Conservation (phyloP, 2,113 vertebrate species). For the Anhinga rufa region DNA sequence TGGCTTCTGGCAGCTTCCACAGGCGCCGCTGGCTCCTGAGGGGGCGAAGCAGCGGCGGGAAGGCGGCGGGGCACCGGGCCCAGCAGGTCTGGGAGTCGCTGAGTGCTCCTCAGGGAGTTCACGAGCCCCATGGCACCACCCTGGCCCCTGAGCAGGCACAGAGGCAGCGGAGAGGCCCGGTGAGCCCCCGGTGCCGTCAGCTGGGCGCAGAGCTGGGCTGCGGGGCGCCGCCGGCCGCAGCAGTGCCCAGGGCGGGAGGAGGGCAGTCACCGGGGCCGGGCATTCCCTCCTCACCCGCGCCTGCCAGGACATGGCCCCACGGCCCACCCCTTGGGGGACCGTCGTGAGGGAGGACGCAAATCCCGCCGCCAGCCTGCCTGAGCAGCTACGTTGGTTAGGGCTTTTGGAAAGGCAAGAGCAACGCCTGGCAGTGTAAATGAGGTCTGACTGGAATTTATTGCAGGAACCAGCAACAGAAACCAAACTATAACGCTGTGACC, state of each 20-base stretch:
- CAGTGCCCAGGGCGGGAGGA: not conserved
- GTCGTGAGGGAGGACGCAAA: too few relatives aligned
- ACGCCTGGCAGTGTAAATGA: not conserved
- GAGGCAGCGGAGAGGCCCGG: not conserved
- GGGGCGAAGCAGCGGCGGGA: not conserved
- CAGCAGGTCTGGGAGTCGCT: not conserved
- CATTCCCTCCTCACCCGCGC: not conserved
- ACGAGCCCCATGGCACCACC: rapidly evolving
- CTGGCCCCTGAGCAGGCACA: rapidly evolving
- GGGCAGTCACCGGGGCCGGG: not conserved
- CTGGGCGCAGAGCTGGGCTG: not conserved
- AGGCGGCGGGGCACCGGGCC: rapidly evolving
- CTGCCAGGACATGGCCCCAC: not conserved
- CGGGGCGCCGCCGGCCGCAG: not conserved
- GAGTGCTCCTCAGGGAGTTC: not conserved
- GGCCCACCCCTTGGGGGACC: not conserved
- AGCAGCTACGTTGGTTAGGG: not conserved
- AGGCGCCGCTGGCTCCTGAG: not conserved
- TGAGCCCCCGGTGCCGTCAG: rapidly evolving
- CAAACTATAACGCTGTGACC: not conserved
- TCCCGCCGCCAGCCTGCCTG: not conserved
- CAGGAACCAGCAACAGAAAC: not conserved
- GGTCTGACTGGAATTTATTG: not conserved
- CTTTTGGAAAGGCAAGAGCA: not conserved
- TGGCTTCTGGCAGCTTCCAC: not conserved